phyloP scores from a whole-genome alignment of 2,888 invertebrate genomes.

The Drosophila neonasuta region DNA sequence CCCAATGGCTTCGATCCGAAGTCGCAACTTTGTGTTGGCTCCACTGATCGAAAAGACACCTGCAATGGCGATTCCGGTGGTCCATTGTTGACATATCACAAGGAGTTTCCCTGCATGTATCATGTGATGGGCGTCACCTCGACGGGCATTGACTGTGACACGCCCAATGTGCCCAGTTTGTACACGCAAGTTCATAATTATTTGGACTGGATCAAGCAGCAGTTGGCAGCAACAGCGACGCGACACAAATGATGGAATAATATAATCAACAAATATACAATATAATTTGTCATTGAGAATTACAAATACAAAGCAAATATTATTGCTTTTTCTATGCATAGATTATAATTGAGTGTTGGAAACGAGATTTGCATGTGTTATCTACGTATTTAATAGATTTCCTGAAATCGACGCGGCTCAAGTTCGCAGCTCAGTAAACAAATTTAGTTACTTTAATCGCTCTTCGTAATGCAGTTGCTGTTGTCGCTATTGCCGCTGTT shows the following conservation, averaged over 20 bases:
- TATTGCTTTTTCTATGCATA: neutral
- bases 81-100: slow-evolving; percentile 68
- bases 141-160: slow-evolving; percentile 60
- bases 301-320: slow-evolving; percentile 5
- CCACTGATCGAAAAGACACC: slow-evolving; percentile 67
- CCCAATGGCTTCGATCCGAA: slow-evolving; percentile 57
- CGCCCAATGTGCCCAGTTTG: slow-evolving; percentile 62
- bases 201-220: slow-evolving; percentile 67
- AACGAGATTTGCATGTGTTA: slow-evolving; percentile 44
- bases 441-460: neutral
- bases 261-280: neutral
- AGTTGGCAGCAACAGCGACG: slow-evolving; percentile 31
- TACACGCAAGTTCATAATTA: slow-evolving; percentile 72
- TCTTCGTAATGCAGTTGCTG: neutral
- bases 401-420: slow-evolving; percentile 1
- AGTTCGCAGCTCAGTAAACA: slow-evolving; percentile 5
- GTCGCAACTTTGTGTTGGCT: slow-evolving; percentile 73
- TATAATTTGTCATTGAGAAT: slow-evolving; percentile 1
- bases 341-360: slow-evolving; percentile 18
- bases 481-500: slow-evolving; percentile 11
- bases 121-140: slow-evolving; percentile 75
- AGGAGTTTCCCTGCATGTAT: slow-evolving; percentile 69
- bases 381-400: slow-evolving; percentile 28
- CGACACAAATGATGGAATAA: neutral
- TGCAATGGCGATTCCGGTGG: slow-evolving; percentile 79